Evolutionary conservation across 2,888 invertebrate genomes (phyloP).

Genomic region (Acronicta alni): DNA sequence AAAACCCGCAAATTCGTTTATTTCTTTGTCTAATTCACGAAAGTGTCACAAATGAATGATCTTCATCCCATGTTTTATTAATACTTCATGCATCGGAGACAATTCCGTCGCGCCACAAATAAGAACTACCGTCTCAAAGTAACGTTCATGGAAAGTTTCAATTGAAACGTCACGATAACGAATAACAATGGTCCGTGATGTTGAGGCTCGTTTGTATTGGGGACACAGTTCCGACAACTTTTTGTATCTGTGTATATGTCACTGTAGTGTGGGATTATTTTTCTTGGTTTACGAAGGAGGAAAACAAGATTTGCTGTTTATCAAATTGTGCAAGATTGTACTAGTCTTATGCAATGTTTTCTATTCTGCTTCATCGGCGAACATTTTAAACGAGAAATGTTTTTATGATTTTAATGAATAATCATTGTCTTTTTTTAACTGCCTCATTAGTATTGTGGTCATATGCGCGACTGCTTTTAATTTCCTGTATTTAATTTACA

Average conservation of each 20-base stretch:
- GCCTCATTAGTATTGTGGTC: too few relatives aligned
- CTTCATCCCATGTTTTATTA: conserved; percentile 52
- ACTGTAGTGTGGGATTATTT: conserved; percentile 36
- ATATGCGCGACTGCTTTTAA: too few relatives aligned
- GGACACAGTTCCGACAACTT: conserved; percentile 40
- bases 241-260: conserved; percentile 27
- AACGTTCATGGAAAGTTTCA: conserved; percentile 63
- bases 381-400: too few relatives aligned
- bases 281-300: conserved; percentile 18
- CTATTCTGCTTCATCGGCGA: too few relatives aligned
- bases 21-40: too few relatives aligned
- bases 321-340: background rate
- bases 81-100: conserved; percentile 39
- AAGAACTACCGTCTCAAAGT: conserved; percentile 45
- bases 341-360: too few relatives aligned
- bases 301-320: background rate
- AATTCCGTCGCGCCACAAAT: conserved; percentile 42
- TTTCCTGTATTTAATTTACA: too few relatives aligned
- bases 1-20: too few relatives aligned
- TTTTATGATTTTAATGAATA: too few relatives aligned
- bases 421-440: too few relatives aligned
- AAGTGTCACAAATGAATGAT: conserved; percentile 44
- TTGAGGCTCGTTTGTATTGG: conserved; percentile 31
- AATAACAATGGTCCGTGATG: conserved; percentile 60
- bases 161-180: conserved; percentile 71